Conservation (phyloP, 1,140 invertebrate genomes). For the Drosophila navojoa region DNA sequence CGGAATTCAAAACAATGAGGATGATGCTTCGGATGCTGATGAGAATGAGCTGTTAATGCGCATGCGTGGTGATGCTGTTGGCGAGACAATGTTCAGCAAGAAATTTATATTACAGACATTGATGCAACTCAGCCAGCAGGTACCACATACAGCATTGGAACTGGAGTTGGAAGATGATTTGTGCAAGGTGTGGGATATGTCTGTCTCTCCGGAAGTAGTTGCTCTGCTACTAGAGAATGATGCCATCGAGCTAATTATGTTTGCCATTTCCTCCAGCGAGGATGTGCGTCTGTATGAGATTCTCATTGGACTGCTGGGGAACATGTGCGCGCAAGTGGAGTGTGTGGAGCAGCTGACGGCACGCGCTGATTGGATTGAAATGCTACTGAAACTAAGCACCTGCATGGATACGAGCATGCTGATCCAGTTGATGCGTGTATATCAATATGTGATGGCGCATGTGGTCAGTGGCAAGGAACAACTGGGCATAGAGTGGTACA, state of each 20-base stretch:
- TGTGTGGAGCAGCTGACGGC: constrained; percentile 84
- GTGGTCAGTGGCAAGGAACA: constrained; percentile 66
- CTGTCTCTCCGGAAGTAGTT: constrained; percentile 88
- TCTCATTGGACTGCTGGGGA: constrained; percentile 89
- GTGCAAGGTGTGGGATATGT: constrained; percentile 92
- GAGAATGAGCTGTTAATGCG: constrained; percentile 79
- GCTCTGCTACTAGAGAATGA: constrained; percentile 88
- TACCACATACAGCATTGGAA: constrained; percentile 81
- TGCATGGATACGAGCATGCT: constrained; percentile 87
- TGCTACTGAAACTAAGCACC: constrained; percentile 85
- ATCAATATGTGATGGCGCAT: constrained; percentile 85
- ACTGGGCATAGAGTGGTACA: constrained; percentile 73
- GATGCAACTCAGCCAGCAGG: constrained; percentile 83
- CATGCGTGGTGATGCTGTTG: constrained; percentile 89
- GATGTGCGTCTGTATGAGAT: constrained; percentile 88
- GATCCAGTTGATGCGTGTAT: constrained; percentile 88
- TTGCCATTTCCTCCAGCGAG: constrained; percentile 84
- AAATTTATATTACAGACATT: constrained; percentile 89
- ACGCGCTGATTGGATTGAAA: constrained; percentile 83
- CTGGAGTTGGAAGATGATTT: constrained; percentile 87
- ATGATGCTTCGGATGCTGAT: constrained; percentile 43
- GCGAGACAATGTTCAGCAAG: constrained; percentile 90
- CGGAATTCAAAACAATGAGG: constrained; percentile 35
- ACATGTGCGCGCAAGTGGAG: constrained; percentile 85
- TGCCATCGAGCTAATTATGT: constrained; percentile 86